These are phyloP conservation scores for Spheniscus mendiculus DNA, from an alignment of 2,113 vertebrate species.

Conservation along the genomic window DNA sequence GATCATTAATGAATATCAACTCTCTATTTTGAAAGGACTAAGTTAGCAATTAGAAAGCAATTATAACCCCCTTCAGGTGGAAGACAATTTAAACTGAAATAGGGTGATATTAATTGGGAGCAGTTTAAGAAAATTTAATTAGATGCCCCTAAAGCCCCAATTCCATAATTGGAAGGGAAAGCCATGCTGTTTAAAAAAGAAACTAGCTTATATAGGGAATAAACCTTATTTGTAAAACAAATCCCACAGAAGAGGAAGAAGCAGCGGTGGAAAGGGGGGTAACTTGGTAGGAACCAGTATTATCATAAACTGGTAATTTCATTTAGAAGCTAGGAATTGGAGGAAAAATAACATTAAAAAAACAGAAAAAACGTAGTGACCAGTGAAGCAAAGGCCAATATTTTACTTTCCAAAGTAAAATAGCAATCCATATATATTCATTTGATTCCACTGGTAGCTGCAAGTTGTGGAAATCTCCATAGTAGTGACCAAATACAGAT, in stretches of 20 bases:
- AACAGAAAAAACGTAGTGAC: not conserved
- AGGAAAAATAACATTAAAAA: not conserved
- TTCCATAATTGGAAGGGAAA: not conserved
- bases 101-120: conserved; percentile 10
- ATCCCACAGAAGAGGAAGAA: not conserved
- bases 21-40: not conserved
- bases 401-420: not conserved
- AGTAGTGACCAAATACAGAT: not conserved
- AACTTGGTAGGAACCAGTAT: not conserved
- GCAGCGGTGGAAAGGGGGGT: not conserved
- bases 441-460: not conserved
- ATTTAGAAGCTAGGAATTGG: not conserved
- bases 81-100: conserved; percentile 31
- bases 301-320: not conserved
- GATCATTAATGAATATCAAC: not conserved
- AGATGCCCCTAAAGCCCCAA: not conserved
- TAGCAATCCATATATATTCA: not conserved
- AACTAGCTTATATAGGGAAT: not conserved
- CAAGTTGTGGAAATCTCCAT: not conserved
- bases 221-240: not conserved
- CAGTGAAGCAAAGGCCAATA: not conserved
- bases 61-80: not conserved
- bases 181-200: not conserved
- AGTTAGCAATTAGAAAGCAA: conserved; percentile 14
- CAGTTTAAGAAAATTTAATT: conserved; percentile 11